Evolutionary conservation across 2,888 invertebrate genomes (phyloP), one percentile per base, ranked within the genome.

Genomic region (Dysmachus trigonus): DNA sequence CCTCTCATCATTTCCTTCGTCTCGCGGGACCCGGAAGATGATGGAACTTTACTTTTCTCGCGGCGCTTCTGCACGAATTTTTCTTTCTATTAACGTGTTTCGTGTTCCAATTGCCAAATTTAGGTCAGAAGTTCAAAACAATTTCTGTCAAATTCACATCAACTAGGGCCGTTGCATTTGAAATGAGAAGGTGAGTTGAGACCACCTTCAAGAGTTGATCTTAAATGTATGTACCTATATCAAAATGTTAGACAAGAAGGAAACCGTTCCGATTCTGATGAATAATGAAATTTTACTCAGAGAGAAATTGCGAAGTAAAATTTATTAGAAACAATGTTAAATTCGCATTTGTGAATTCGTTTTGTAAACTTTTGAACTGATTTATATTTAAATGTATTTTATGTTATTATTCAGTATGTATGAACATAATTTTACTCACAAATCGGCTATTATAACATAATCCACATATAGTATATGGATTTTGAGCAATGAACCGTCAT

Each of bases 31-130:
- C 27, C 38, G 27, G 15, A 77, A 77, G 77, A 77, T 77, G 77
- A 77, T 35, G 38, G 38, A 41, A 77, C 77, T 35, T 77, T 77
- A 41, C 73, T 73, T 73, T 73, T 73, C 76, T 38, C 81, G 31
- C 81, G 31, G 30, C 33, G 51, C 81, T 81, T 81, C 53, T 51
- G 81, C 51, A 81, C 53, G 77, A 81, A 81, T 81, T 81, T 81
- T 81, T 82, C 82, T 62, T 82, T 82, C 62, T 82, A 62, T 82
- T 62, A 35, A 15, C 71, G 33, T 31, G 33, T 82, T 35, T 6
- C 35, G 82, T 33, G 82, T 71, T 62, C 71, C 82, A 27, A 62
- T 51, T 79, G 51, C 31, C 51, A 33, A 51, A 51, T 82, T 82
- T 82, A 62, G 82, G 82, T 82, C 82, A 82, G 27, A 71, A 33